Evolutionary conservation across 2,888 invertebrate species (phyloP).

Genomic region (Drosophila putrida): DNA sequence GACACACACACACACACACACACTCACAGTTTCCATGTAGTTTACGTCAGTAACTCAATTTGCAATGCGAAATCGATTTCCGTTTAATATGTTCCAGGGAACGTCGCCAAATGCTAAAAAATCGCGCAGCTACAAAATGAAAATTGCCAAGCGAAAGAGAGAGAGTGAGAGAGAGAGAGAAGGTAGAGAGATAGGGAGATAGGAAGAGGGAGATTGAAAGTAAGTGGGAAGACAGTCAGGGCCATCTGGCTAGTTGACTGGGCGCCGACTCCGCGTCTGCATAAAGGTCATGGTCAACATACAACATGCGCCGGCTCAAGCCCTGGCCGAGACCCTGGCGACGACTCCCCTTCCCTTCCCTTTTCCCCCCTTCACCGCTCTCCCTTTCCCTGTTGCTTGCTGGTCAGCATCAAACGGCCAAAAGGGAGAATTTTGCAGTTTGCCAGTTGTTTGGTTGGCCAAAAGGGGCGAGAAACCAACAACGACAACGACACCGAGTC

Average conservation of each 20-base stretch:
- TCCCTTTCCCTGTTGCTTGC: not conserved
- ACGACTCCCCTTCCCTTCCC: not conserved
- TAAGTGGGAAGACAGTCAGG: conserved; percentile 22
- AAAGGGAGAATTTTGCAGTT: conserved; percentile 10
- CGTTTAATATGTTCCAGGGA: conserved; percentile 62
- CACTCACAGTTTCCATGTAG: conserved; percentile 21
- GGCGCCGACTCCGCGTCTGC: conserved; percentile 73
- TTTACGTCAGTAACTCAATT: conserved; percentile 65
- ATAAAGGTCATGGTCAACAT: conserved; percentile 70
- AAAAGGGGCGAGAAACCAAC: not conserved
- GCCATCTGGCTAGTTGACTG: conserved; percentile 55
- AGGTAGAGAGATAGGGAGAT: conserved; percentile 1
- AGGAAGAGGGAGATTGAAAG: not conserved
- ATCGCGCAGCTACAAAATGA: conserved; percentile 4
- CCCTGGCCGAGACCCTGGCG: conserved; percentile 4
- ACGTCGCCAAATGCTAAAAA: conserved; percentile 50
- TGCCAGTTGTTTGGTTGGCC: conserved; percentile 1
- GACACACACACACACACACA: not conserved
- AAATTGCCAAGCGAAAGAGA: conserved; percentile 1
- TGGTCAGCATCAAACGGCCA: conserved; percentile 2
- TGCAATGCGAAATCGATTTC: conserved; percentile 73
- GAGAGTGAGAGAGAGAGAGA: conserved; percentile 8
- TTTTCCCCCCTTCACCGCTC: not conserved
- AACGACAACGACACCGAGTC: conserved; percentile 4
- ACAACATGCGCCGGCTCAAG: conserved; percentile 27